phyloP scores from a whole-genome alignment of 2,797 vertebrate species.

The Takifugu ocellatus region DNA sequence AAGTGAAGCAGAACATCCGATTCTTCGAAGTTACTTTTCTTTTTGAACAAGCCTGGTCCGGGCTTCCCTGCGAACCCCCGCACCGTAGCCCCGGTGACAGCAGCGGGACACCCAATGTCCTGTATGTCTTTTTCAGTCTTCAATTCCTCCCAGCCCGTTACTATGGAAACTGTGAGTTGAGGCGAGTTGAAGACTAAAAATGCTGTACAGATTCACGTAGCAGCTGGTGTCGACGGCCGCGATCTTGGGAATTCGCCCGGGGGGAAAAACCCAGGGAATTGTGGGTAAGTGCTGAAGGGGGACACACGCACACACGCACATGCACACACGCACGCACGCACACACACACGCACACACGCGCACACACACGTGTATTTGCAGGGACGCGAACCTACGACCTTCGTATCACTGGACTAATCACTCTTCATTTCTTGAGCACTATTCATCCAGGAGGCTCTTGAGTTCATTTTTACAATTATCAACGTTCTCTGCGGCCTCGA shows the following conservation, averaged over 20 bases:
- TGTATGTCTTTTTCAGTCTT: conserved; percentile 92
- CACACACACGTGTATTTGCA: not conserved
- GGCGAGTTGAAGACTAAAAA: conserved; percentile 90
- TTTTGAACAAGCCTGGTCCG: conserved; percentile 10
- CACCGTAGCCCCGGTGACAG: conserved; percentile 14
- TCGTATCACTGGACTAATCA: too few relatives aligned
- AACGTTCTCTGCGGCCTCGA: too few relatives aligned
- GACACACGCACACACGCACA: not conserved
- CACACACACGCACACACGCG: not conserved
- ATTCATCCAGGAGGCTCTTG: too few relatives aligned
- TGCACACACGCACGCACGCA: too few relatives aligned
- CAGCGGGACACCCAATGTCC: conserved; percentile 65
- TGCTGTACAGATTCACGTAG: conserved; percentile 86
- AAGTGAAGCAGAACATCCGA: conserved; percentile 13
- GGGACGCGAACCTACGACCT: too few relatives aligned
- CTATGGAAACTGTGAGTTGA: conserved; percentile 87
- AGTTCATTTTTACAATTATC: too few relatives aligned
- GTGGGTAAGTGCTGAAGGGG: conserved; percentile 45
- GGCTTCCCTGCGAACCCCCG: conserved; percentile 13
- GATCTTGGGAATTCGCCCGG: conserved; percentile 12
- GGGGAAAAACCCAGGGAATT: conserved; percentile 2
- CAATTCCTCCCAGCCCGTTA: conserved; percentile 88
- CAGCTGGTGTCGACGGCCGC: conserved; percentile 46
- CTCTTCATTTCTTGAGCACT: too few relatives aligned
- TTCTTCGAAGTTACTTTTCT: conserved; percentile 4